Evolutionary conservation across 2,797 vertebrate species (phyloP).

Genomic region (Setipinna tenuifilis): DNA sequence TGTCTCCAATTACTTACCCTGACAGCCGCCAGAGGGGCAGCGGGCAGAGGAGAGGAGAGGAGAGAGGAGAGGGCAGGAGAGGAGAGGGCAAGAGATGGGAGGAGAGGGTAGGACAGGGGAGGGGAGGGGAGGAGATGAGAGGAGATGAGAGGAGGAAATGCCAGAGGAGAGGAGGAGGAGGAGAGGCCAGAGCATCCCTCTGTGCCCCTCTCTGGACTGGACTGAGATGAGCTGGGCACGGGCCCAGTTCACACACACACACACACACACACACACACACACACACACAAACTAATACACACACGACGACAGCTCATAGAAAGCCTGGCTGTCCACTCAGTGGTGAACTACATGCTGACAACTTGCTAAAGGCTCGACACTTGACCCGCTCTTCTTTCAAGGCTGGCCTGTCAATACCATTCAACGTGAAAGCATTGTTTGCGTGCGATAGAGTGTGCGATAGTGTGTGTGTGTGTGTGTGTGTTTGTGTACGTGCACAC

Average conservation of each 20-base stretch:
- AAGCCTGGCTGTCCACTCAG: neutral
- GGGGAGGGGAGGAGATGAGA: neutral
- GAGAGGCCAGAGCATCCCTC: neutral
- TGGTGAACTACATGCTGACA: neutral
- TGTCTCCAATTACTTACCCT: slow-evolving; percentile 12
- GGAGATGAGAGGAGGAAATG: neutral
- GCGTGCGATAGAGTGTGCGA: neutral
- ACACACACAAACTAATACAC: neutral
- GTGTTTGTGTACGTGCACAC: too few relatives aligned
- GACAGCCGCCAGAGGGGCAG: neutral
- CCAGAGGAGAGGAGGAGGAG: neutral
- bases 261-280: neutral
- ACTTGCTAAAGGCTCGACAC: neutral
- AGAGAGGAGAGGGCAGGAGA: too few relatives aligned
- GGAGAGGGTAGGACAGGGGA: neutral
- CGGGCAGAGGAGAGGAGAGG: too few relatives aligned
- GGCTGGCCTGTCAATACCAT: slow-evolving; percentile 3
- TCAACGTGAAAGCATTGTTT: neutral
- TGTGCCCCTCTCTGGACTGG: neutral
- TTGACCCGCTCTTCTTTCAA: slow-evolving; percentile 14
- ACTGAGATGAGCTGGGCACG: neutral
- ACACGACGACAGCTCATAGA: neutral
- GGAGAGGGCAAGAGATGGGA: neutral
- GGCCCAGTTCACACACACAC: neutral
- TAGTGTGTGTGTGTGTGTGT: slow-evolving; percentile 4